Percentiles rank a stretch among this genome's conserved stretches.
phyloP scores from a whole-genome alignment of 2,797 vertebrate species.

The Sebastes trivittatus region DNA sequence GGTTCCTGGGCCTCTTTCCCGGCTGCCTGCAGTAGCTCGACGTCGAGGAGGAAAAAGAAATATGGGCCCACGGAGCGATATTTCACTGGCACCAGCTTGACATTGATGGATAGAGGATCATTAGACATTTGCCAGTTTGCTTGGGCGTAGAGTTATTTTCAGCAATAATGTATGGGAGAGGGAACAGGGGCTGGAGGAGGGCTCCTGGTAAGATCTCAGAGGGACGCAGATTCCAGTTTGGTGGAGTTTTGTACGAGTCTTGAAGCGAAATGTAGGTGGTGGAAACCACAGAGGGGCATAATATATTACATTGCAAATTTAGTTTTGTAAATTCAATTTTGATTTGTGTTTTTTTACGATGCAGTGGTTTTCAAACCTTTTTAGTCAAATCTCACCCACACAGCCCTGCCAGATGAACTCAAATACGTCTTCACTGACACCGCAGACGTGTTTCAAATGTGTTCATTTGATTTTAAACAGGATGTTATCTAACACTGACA shows the following conservation, averaged over 20 bases:
- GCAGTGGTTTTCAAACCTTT: neutral
- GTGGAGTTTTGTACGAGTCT: constrained; percentile 41
- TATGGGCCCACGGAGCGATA: constrained; percentile 67
- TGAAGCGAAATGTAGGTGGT: constrained; percentile 32
- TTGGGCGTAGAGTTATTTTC: constrained; percentile 85
- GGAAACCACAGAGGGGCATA: constrained; percentile 5
- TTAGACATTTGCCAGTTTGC: constrained; percentile 83
- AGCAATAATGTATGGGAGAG: constrained; percentile 75
- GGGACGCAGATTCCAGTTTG: constrained; percentile 46
- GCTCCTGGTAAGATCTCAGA: constrained; percentile 59
- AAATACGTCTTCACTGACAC: neutral
- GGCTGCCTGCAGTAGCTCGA: constrained; percentile 54
- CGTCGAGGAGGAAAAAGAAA: constrained; percentile 60
- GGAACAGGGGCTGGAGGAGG: constrained; percentile 61
- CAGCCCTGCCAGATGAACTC: neutral
- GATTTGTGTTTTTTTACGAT: neutral
- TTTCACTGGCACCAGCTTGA: constrained; percentile 77
- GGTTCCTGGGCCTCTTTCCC: constrained; percentile 63
- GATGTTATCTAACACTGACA: neutral
- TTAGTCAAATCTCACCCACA: neutral
- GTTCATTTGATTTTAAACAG: neutral
- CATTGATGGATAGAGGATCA: constrained; percentile 83
- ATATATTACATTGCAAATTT: constrained; percentile 16
- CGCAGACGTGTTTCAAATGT: neutral
- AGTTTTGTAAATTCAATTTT: constrained; percentile 5